phyloP scores from a whole-genome alignment of 2,888 invertebrate species.

The Epicampocera succincta region DNA sequence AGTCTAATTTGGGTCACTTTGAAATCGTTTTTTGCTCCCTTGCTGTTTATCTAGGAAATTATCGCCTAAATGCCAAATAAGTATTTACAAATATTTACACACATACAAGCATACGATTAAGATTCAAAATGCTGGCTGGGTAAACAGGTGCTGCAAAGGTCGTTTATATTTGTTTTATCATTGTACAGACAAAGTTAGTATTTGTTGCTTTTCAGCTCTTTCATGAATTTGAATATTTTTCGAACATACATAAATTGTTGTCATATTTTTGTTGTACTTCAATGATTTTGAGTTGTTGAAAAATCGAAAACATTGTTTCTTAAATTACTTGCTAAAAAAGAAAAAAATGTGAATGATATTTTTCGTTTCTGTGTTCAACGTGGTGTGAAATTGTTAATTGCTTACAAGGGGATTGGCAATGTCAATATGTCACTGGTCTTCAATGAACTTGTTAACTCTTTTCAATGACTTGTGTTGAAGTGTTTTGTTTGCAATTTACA shows the following conservation, averaged over 20 bases:
- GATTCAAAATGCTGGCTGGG: too few species aligned
- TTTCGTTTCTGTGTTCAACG: conserved; percentile 23
- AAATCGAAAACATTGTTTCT: background rate
- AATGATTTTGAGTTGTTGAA: conserved; percentile 26
- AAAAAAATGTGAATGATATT: background rate
- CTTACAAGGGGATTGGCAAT: conserved; percentile 34
- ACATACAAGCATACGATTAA: too few species aligned
- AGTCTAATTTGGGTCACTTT: too few species aligned
- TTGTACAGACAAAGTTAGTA: background rate
- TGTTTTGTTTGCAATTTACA: conserved; percentile 9
- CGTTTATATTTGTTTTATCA: conserved; percentile 11
- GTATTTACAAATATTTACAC: too few species aligned
- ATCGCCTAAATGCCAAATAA: too few species aligned
- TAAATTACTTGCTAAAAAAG: conserved; percentile 12
- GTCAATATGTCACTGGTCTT: conserved; percentile 59
- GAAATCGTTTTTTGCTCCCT: too few species aligned
- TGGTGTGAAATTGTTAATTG: conserved; percentile 45
- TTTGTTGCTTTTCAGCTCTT: background rate
- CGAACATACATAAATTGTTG: conserved; percentile 2
- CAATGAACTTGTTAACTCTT: conserved; percentile 61
- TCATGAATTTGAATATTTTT: conserved; percentile 1
- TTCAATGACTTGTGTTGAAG: conserved; percentile 41
- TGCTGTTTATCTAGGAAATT: too few species aligned
- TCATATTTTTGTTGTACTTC: conserved; percentile 28
- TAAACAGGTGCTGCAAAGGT: conserved; percentile 15